These are phyloP conservation scores for Nettapus auritus DNA, from an alignment of 2,113 vertebrate species.

Conservation along the genomic window DNA sequence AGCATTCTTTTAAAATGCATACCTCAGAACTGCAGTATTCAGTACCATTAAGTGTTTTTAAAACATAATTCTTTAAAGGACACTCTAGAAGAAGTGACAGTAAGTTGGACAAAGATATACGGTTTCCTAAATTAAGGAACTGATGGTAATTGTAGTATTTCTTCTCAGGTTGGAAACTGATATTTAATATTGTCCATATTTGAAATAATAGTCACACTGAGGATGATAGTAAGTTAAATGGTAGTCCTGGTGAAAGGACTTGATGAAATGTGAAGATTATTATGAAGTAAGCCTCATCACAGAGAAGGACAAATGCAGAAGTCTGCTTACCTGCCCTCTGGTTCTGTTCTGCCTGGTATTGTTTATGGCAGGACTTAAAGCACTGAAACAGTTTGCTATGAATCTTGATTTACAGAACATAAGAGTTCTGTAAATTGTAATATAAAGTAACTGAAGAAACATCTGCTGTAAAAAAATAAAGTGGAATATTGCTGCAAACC, in stretches of 20 bases:
- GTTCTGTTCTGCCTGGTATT: constrained; percentile 41
- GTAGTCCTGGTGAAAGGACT: background rate
- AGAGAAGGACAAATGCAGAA: background rate
- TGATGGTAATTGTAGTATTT: background rate
- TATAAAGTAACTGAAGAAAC: constrained; percentile 46
- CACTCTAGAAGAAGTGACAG: background rate
- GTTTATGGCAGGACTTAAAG: constrained; percentile 34
- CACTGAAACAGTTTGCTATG: constrained; percentile 23
- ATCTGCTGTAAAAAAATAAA: constrained; percentile 49
- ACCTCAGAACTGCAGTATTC: background rate
- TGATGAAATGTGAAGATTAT: background rate
- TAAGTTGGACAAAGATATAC: background rate
- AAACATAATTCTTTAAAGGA: background rate
- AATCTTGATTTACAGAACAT: constrained; percentile 57
- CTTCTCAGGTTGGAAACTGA: background rate
- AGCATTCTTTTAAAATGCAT: background rate
- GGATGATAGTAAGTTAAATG: background rate
- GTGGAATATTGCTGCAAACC: constrained; percentile 37
- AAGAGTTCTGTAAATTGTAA: constrained; percentile 46
- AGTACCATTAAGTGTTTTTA: background rate
- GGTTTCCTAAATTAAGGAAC: background rate
- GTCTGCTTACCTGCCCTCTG: constrained; percentile 21
- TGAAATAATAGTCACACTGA: background rate
- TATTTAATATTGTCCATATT: background rate
- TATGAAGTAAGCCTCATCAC: background rate